These are phyloP conservation scores for Synanthedon myopaeformis DNA, from an alignment of 2,888 invertebrate species.

Conservation along the genomic window DNA sequence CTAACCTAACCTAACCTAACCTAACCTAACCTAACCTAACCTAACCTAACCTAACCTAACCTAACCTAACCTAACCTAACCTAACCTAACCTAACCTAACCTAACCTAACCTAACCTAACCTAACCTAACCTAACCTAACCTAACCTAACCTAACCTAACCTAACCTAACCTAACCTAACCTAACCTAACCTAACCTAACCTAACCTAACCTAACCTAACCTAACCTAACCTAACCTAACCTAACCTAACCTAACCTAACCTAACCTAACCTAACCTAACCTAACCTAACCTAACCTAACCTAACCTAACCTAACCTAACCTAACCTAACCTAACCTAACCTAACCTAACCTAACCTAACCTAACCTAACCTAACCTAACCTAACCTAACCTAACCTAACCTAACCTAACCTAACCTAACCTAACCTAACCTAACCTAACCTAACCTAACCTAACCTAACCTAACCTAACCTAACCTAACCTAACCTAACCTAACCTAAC, in stretches of 20 bases:
- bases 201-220: slow-evolving; percentile 6
- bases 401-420: neutral
- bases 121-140: slow-evolving; percentile 6
- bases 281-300: neutral
- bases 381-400: neutral
- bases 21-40: slow-evolving; percentile 3
- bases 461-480: no score
- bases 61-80: slow-evolving; percentile 5
- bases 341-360: neutral
- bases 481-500: no score
- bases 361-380: neutral
- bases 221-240: slow-evolving; percentile 6
- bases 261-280: slow-evolving; percentile 1
- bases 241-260: slow-evolving; percentile 3
- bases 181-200: slow-evolving; percentile 4
- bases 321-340: neutral
- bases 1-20: slow-evolving; percentile 4
- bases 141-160: slow-evolving; percentile 5
- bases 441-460: no score
- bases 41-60: slow-evolving; percentile 6
- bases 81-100: slow-evolving; percentile 6
- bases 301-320: neutral
- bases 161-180: slow-evolving; percentile 5
- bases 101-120: slow-evolving; percentile 5
- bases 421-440: neutral